Evolutionary conservation across 53 echinoderm and acorn worm species (phyloP).

Genomic region (Echinometra lucunter): DNA sequence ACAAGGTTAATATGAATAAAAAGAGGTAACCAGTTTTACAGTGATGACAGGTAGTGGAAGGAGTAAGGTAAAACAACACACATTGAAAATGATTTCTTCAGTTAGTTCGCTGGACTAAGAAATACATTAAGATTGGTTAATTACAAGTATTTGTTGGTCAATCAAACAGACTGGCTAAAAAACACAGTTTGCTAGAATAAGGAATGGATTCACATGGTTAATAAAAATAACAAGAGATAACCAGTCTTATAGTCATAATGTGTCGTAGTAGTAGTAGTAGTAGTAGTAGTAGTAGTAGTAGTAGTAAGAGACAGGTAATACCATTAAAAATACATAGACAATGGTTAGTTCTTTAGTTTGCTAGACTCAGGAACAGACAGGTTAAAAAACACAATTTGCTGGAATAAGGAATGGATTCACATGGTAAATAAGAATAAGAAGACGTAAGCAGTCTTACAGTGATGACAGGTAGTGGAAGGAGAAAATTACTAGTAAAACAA

Average conservation of each 20-base stretch:
- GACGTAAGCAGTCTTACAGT: neutral
- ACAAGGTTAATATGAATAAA: neutral
- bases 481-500: neutral
- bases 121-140: neutral
- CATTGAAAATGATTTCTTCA: too few relatives aligned
- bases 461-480: neutral
- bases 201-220: neutral
- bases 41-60: too few relatives aligned
- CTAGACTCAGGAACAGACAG: neutral
- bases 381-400: neutral
- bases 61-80: too few relatives aligned
- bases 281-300: too few relatives aligned
- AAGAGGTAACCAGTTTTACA: constrained; percentile 24
- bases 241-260: neutral
- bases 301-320: too few relatives aligned
- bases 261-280: too few relatives aligned
- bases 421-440: neutral
- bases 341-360: neutral
- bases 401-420: neutral
- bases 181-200: neutral
- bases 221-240: neutral
- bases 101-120: neutral
- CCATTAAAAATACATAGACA: too few relatives aligned
- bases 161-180: too few relatives aligned
- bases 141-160: too few relatives aligned